A percentile compares a stretch with the other conserved stretches of the same genome.
Evolutionary conservation across 2,888 invertebrate genomes (phyloP).

Genomic region (Lysandra coridon): DNA sequence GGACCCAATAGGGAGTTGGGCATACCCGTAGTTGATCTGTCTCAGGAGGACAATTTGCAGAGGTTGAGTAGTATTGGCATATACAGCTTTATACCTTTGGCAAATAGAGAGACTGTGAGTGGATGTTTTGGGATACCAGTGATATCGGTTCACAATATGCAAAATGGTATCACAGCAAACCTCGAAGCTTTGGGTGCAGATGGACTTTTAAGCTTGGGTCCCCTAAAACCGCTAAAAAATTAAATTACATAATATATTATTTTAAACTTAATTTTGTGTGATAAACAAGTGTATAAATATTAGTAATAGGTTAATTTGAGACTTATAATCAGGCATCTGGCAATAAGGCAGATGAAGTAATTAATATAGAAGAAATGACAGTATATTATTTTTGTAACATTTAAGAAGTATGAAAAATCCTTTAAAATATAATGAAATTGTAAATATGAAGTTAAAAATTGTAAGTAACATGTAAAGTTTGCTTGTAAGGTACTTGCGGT

Average conservation of each 20-base stretch:
- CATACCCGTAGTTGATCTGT: constrained; percentile 86
- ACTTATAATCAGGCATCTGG: not conserved
- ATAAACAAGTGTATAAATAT: not conserved
- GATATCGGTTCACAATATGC: constrained; percentile 83
- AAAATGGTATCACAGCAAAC: constrained; percentile 78
- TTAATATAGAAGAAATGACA: not conserved
- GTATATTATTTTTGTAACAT: constrained; percentile 11
- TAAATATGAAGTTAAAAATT: not conserved
- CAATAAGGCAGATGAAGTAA: not conserved
- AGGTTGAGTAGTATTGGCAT: constrained; percentile 84
- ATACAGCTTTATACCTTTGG: constrained; percentile 86
- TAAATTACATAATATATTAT: not conserved
- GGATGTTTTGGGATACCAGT: constrained; percentile 87
- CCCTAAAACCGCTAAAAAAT: constrained; percentile 78
- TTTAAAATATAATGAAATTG: not conserved
- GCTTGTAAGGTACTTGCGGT: not conserved
- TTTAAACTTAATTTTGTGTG: not conserved
- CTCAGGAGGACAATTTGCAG: constrained; percentile 83
- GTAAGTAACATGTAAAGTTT: not conserved
- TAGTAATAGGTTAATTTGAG: not conserved
- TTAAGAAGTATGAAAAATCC: not conserved
- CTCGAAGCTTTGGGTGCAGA: constrained; percentile 85
- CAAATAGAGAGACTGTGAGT: constrained; percentile 81
- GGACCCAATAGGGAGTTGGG: constrained; percentile 82
- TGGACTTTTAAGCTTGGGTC: constrained; percentile 86